These are phyloP conservation scores for Montipora foliosa DNA, from an alignment of 64 coral and sea anemone species.

Conservation along the genomic window DNA sequence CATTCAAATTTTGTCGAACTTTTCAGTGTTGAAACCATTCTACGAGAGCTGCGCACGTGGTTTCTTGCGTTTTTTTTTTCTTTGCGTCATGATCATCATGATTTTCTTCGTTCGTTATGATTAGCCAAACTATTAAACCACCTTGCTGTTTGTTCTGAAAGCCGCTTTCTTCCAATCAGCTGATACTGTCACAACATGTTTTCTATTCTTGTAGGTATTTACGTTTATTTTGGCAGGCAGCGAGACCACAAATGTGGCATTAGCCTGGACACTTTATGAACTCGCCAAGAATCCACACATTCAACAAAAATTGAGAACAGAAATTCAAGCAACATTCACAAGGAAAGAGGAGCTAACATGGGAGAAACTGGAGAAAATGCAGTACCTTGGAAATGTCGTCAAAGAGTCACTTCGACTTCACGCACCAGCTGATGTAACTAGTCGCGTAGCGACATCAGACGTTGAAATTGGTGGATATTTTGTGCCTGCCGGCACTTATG, in stretches of 20 bases:
- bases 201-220: conserved; percentile 12
- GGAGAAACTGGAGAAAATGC: conserved; percentile 42
- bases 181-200: background rate
- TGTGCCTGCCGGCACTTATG: conserved; percentile 46
- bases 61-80: no score
- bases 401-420: conserved; percentile 84
- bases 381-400: conserved; percentile 66
- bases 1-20: no score
- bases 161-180: no score
- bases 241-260: conserved; percentile 70
- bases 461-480: conserved; percentile 62
- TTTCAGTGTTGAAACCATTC: no score
- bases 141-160: no score
- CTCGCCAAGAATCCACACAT: conserved; percentile 68
- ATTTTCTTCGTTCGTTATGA: no score
- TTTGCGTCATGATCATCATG: no score
- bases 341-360: conserved; percentile 35
- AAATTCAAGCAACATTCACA: background rate
- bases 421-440: conserved; percentile 18
- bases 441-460: conserved; percentile 17
- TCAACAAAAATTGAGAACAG: conserved; percentile 57
- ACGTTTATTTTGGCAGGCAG: conserved; percentile 61
- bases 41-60: no score
- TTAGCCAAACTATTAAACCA: no score
- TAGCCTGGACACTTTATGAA: conserved; percentile 77